Base-by-base conservation (phyloP, 1,140 invertebrate species). In the Sipha flava region DNA sequence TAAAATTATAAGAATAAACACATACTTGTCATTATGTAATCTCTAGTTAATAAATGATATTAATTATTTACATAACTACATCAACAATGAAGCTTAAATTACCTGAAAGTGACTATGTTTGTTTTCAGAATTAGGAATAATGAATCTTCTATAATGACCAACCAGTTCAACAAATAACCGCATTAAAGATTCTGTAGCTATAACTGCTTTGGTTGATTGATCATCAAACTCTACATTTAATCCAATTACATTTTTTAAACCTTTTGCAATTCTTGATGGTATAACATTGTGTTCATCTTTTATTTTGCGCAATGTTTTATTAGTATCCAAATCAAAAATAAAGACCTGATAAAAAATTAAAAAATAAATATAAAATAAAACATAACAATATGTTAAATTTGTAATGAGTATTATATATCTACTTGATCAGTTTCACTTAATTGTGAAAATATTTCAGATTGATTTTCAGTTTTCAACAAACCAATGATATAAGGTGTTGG, bases 401-500 rank as follows among this genome's bases (percentile, higher is more conserved):
- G 21, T 16, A 34, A 57, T 52, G 29, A 47, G 21, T 49, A 5
- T 21, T n/a, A 57, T 62, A 43, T 43, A 82, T 85, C 84, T 87
- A 83, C 83, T 79, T 83, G 70, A 73, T 82, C 82, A 68, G 81
- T 70, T 70, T 79, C 80, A 43, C 21, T 77, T 45, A 83, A 81
- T 10, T 81, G 49, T 18, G 83, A 73, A 14, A 82, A 87, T 84
- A 73, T 79, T 83, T 85, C 84, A 57, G 83, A 83, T 82, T 87
- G 84, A 82, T 89, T 87, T 72, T 87, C 84, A 10, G 85, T 84
- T 68, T 87, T 86, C 9, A 93, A 85, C 81, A 93, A 87, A 1
- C 93, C 93, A 70, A 93, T 89, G 0, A 95, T 86, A 79, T 91
- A 91, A 0, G 93, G 93, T 47, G 92, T 89, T 3, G 93, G 93